A percentile compares a stretch with the other conserved stretches of the same genome.
These are phyloP conservation scores for Neopelma chrysocephalum DNA, from an alignment of 2,797 vertebrate genomes.

Conservation along the genomic window DNA sequence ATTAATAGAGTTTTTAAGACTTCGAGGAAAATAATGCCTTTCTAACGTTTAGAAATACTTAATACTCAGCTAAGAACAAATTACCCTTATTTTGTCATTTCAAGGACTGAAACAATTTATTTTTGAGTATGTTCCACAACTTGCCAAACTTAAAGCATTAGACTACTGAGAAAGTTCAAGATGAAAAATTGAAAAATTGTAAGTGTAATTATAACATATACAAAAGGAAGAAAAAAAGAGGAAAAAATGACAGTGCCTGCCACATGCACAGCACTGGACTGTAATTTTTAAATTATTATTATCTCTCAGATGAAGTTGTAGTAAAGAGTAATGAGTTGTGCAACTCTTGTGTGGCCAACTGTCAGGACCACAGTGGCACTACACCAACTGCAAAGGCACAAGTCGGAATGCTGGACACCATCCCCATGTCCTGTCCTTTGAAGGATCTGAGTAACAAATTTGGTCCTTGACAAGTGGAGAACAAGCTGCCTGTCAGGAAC, in stretches of 20 bases:
- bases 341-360: background rate
- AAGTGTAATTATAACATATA: background rate
- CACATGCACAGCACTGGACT: background rate
- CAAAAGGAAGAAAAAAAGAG: background rate
- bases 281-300: background rate
- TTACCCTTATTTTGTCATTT: background rate
- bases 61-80: background rate
- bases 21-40: background rate
- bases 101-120: background rate
- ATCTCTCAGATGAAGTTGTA: background rate
- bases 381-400: background rate
- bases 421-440: fast-evolving
- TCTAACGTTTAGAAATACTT: background rate
- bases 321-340: background rate
- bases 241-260: background rate
- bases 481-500: background rate
- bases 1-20: background rate
- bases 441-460: background rate
- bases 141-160: background rate
- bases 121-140: background rate
- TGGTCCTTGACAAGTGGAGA: background rate
- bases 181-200: background rate
- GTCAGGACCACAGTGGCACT: background rate
- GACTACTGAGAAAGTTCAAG: background rate
- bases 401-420: background rate